Percentiles rank a stretch among this genome's conserved stretches.
phyloP scores from a whole-genome alignment of 2,797 vertebrate species.

The Tenualosa ilisha region DNA sequence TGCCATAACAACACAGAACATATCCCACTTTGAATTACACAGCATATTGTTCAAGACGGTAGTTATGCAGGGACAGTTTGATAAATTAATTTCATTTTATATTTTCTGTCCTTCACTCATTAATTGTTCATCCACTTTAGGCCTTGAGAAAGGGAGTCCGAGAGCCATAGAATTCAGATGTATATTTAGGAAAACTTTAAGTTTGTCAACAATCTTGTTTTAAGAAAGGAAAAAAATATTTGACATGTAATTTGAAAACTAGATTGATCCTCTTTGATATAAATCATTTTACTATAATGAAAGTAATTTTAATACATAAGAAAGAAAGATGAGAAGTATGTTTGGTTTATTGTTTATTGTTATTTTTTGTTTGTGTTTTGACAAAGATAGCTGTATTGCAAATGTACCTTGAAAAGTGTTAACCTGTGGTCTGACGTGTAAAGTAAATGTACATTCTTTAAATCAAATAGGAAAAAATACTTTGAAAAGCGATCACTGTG shows the following conservation, averaged over 20 bases:
- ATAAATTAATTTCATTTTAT: slow-evolving; percentile 40
- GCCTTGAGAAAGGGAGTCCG: slow-evolving; percentile 71
- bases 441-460: slow-evolving; percentile 73
- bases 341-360: slow-evolving; percentile 42
- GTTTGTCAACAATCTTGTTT: slow-evolving; percentile 65
- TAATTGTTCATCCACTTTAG: slow-evolving; percentile 57
- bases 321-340: slow-evolving; percentile 45
- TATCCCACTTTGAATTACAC: slow-evolving; percentile 56
- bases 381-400: slow-evolving; percentile 61
- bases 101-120: slow-evolving; percentile 51
- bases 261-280: slow-evolving; percentile 67
- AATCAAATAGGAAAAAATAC: slow-evolving; percentile 63
- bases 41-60: slow-evolving; percentile 37
- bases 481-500: slow-evolving; percentile 65
- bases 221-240: slow-evolving; percentile 16
- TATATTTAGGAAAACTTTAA: slow-evolving; percentile 65
- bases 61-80: slow-evolving; percentile 63
- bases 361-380: slow-evolving; percentile 45
- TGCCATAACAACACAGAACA: slow-evolving; percentile 59
- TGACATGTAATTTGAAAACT: slow-evolving; percentile 44
- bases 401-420: slow-evolving; percentile 66
- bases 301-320: slow-evolving; percentile 66
- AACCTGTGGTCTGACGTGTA: slow-evolving; percentile 68
- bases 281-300: slow-evolving; percentile 69
- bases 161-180: slow-evolving; percentile 72